Base-by-base conservation (phyloP, 2,888 invertebrate species). In the Sphaerophoria rueppellii region DNA sequence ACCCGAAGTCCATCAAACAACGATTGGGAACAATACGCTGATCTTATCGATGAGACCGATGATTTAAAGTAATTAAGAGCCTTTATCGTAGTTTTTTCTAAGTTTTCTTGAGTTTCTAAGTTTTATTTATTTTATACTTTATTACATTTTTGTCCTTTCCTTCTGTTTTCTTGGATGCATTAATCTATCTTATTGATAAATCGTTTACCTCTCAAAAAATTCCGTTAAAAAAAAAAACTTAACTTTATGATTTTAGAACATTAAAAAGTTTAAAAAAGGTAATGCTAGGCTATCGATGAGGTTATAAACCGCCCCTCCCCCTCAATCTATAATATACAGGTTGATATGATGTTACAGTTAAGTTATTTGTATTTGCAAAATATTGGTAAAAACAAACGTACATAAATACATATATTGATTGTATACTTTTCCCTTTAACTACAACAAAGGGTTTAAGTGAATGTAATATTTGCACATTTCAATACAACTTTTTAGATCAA, bases 61-160 rank as follows among this genome's bases (percentile, higher is more conserved):
- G 91, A 91, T 91, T 91, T 91, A 91, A 91, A 91, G 91, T 91
- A 91, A 91, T 91, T 91, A 91, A 91, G 91, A 91, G 91, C 90
- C 91, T 91, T 90, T 91, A 91, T 91, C 91, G 91, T 91, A 91
- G 91, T 91, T 91, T 91, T 89, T 91, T 91, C 90, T 91, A 92
- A 91, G 91, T 91, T 91, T 87, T 87, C 88, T 87, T 90, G 88
- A 90, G 89, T 90, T 90, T 82, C 82, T 82, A 86, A 80, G 82
- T 82, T 85, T 40, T 74, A 50, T 74, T 87, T 76, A 24, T 58
- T 57, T 40, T 58, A 16, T 58, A 6, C 76, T 87, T 87, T 89
- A 88, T 55, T 63, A 87, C 87, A 87, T 58, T 24, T 24, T 58
- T 37, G 43, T 89, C 88, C 89, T 87, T 88, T 83, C 83, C 87